phyloP scores from a whole-genome alignment of 23 tunicate species.

The Aplidium turbinatum region DNA sequence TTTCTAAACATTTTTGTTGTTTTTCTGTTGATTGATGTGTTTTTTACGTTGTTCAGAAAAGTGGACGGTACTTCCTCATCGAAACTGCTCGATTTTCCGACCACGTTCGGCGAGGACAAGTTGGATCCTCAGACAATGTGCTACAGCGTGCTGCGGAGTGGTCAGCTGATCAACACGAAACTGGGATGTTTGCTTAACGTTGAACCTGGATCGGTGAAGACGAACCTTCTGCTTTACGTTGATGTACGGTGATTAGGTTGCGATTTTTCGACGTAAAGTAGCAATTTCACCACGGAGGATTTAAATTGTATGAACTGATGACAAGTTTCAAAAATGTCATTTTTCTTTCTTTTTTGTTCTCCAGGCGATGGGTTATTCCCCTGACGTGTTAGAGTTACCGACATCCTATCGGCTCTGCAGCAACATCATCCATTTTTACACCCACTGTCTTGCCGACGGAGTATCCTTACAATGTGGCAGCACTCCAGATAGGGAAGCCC shows the following conservation, averaged over 20 bases:
- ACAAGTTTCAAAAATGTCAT: background rate
- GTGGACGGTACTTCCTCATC: constrained; percentile 16
- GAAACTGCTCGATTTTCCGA: constrained; percentile 31
- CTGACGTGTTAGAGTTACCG: constrained; percentile 31
- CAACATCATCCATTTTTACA: constrained; percentile 46
- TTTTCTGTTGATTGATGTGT: no score
- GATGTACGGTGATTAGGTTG: constrained; percentile 17
- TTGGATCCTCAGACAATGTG: constrained; percentile 19
- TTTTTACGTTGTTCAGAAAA: no score
- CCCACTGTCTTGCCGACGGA: constrained; percentile 2
- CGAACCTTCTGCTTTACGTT: constrained; percentile 45
- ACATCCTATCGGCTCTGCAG: constrained; percentile 39
- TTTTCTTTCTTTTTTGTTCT: background rate
- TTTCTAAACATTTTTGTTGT: no score
- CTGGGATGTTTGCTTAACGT: constrained; percentile 38
- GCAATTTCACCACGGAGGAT: background rate
- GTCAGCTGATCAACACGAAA: constrained; percentile 30
- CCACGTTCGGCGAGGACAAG: constrained; percentile 12
- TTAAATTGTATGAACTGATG: background rate
- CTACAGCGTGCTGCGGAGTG: constrained; percentile 14
- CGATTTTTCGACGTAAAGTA: background rate
- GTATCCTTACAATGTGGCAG: background rate
- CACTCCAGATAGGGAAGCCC: constrained; percentile 40
- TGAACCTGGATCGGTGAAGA: constrained; percentile 16
- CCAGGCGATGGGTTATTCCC: constrained; percentile 34